Conservation (phyloP, 2,888 invertebrate genomes). For the Hylaea fasciaria region DNA sequence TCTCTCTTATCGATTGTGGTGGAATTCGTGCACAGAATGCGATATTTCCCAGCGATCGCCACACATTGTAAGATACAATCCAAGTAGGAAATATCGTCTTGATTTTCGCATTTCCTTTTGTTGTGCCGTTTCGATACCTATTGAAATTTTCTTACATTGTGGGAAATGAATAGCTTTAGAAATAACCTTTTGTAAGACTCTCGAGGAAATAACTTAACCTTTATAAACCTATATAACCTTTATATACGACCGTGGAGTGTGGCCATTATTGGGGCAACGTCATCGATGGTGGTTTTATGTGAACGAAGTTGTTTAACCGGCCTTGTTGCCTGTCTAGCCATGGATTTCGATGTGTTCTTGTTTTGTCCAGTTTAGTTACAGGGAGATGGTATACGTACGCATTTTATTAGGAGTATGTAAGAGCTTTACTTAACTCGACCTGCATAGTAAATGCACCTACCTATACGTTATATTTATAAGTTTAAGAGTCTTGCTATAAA, state of each 20-base stretch:
- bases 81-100: conserved; percentile 52
- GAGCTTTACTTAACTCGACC: conserved; percentile 4
- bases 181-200: not conserved
- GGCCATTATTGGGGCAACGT: not conserved
- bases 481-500: no score
- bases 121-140: conserved; percentile 11
- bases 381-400: conserved; percentile 23
- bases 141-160: conserved; percentile 8
- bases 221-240: not conserved
- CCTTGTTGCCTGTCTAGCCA: conserved; percentile 40
- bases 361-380: conserved; percentile 40
- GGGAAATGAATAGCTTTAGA: conserved; percentile 2
- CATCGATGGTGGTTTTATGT: not conserved
- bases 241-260: no score
- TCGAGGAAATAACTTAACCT: not conserved
- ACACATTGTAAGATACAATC: conserved; percentile 67
- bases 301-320: conserved; percentile 37
- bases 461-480: no score
- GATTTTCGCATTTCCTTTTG: conserved; percentile 43
- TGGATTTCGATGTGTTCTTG: conserved; percentile 51
- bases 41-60: conserved; percentile 80
- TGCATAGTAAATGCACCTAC: not conserved
- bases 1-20: conserved; percentile 86
- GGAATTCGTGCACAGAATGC: conserved; percentile 85
- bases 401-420: conserved; percentile 21